Conservation (phyloP, 2,888 invertebrate genomes). For the Drosophila anceps region DNA sequence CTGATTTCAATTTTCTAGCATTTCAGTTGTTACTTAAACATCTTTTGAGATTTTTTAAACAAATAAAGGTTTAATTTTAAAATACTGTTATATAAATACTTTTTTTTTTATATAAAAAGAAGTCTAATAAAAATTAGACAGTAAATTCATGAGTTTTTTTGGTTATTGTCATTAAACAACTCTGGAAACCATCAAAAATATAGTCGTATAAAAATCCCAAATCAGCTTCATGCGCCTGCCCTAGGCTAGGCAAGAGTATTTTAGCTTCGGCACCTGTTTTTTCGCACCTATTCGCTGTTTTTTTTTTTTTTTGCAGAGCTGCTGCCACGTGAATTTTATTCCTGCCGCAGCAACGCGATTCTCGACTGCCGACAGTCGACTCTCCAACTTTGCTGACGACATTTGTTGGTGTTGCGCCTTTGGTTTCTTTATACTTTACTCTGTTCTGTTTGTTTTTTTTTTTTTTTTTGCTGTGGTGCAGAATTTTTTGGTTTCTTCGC, state of each 20-base stretch:
- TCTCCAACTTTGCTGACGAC: constrained; percentile 64
- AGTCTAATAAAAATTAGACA: too few relatives aligned
- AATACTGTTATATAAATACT: too few relatives aligned
- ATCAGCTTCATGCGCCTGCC: background rate
- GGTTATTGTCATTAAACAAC: too few relatives aligned
- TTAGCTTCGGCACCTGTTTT: constrained; percentile 13
- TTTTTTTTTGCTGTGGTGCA: constrained; percentile 9
- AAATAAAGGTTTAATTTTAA: too few relatives aligned
- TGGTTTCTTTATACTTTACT: constrained; percentile 27
- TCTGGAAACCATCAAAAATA: background rate
- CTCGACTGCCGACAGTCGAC: constrained; percentile 35
- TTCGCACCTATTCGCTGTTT: constrained; percentile 7
- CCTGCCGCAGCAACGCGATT: constrained; percentile 39
- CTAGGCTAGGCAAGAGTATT: constrained; percentile 18
- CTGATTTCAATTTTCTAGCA: too few relatives aligned
- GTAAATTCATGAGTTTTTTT: too few relatives aligned
- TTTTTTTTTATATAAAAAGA: too few relatives aligned
- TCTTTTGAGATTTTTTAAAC: too few relatives aligned
- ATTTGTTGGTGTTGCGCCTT: constrained; percentile 63
- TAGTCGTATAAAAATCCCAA: background rate
- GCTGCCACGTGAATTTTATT: constrained; percentile 69
- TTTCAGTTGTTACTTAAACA: too few relatives aligned
- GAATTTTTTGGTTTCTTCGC: constrained; percentile 28
- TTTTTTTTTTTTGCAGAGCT: constrained; percentile 25
- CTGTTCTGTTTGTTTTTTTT: background rate